These are phyloP conservation scores for Coelopa frigida DNA, from an alignment of 1,140 invertebrate species.

Conservation along the genomic window DNA sequence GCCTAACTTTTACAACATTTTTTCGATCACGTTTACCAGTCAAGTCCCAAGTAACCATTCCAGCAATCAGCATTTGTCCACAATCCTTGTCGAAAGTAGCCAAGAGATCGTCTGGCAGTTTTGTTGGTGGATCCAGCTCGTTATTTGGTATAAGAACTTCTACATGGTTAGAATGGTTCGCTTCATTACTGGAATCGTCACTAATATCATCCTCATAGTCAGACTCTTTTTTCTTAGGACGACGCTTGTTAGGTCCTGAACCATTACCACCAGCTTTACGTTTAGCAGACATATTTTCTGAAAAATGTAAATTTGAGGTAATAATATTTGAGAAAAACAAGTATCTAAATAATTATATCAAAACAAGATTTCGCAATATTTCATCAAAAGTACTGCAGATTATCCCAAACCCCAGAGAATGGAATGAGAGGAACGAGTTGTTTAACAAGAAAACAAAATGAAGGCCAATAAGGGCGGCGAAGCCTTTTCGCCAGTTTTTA, in stretches of 20 bases:
- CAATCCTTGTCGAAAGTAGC: constrained; percentile 54
- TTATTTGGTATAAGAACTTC: constrained; percentile 49
- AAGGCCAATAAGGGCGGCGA: not conserved
- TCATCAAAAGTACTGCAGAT: not conserved
- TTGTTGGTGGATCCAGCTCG: constrained; percentile 45
- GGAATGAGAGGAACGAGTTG: not conserved
- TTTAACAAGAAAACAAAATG: constrained; percentile 12
- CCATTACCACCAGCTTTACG: constrained; percentile 32
- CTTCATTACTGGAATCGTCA: constrained; percentile 43
- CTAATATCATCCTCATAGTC: constrained; percentile 50
- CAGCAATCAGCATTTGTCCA: constrained; percentile 53
- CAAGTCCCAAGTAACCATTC: constrained; percentile 58
- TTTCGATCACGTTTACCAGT: constrained; percentile 51
- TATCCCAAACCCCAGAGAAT: not conserved
- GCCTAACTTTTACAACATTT: constrained; percentile 52
- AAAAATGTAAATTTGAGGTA: not conserved
- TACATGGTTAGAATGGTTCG: constrained; percentile 40
- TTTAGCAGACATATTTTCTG: constrained; percentile 36
- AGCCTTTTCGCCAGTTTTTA: too few species aligned
- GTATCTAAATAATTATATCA: not conserved
- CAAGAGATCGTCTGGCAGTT: constrained; percentile 53
- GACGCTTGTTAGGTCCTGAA: constrained; percentile 44
- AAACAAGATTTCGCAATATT: not conserved
- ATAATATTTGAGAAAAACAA: not conserved
- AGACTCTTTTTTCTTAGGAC: constrained; percentile 47